Percentiles rank a stretch among this genome's conserved stretches.
Evolutionary conservation across 2,888 invertebrate species (phyloP).

Genomic region (Cataglyphis albicans): DNA sequence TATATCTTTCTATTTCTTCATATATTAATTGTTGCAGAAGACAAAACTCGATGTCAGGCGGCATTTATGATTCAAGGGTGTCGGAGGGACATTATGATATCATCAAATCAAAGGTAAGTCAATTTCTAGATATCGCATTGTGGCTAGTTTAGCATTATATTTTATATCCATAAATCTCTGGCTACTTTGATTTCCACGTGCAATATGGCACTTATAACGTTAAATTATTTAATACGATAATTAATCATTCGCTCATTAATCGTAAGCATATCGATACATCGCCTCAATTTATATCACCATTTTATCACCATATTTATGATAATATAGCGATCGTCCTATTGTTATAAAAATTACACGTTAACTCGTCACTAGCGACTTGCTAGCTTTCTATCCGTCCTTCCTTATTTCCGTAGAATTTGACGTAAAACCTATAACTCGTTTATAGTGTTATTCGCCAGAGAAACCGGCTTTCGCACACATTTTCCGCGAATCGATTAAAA

Average conservation of each 20-base stretch:
- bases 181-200: neutral
- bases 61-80: slow-evolving; percentile 80
- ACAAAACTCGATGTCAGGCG: slow-evolving; percentile 79
- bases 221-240: neutral
- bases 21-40: slow-evolving; percentile 64
- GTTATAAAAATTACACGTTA: slow-evolving; percentile 14
- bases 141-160: neutral
- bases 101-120: slow-evolving; percentile 84
- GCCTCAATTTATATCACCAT: neutral
- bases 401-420: slow-evolving; percentile 54
- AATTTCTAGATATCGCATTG: neutral
- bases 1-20: neutral
- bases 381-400: slow-evolving; percentile 64
- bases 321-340: neutral
- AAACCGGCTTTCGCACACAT: slow-evolving; percentile 63
- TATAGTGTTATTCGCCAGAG: slow-evolving; percentile 46
- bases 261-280: neutral
- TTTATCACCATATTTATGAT: slow-evolving; percentile 6
- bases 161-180: neutral
- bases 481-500: slow-evolving; percentile 42
- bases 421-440: slow-evolving; percentile 58
- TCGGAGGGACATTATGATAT: slow-evolving; percentile 85
- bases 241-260: neutral
- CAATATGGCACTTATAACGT: neutral
- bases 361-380: neutral